phyloP scores from a whole-genome alignment of 2,888 invertebrate genomes.

The Lasioglossum pauxillum region DNA sequence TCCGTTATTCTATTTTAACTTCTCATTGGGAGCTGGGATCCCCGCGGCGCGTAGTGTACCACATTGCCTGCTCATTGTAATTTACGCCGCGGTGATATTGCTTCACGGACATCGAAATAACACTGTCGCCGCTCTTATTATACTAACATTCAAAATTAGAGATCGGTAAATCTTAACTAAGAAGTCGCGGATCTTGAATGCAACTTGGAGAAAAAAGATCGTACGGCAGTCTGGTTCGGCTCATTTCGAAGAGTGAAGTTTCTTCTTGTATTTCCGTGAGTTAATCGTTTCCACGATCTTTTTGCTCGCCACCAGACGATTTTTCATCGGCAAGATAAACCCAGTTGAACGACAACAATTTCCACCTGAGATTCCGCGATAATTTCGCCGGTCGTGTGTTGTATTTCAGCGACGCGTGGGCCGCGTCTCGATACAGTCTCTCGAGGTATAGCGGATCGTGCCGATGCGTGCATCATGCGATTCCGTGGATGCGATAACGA shows the following conservation, averaged over 20 bases:
- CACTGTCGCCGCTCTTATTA: constrained; percentile 32
- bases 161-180: background rate
- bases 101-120: constrained; percentile 49
- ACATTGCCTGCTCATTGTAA: constrained; percentile 25
- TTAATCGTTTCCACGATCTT: background rate
- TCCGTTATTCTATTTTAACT: constrained; percentile 52
- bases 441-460: background rate
- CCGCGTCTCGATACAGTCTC: background rate
- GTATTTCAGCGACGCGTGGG: constrained; percentile 10
- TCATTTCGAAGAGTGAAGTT: background rate
- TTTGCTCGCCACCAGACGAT: background rate
- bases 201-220: background rate
- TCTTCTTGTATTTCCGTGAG: background rate
- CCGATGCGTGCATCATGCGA: constrained; percentile 9
- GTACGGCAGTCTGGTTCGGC: background rate
- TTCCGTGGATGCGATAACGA: constrained; percentile 13
- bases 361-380: background rate
- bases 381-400: background rate
- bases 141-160: background rate
- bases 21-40: constrained; percentile 11
- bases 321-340: background rate
- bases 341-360: background rate
- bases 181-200: background rate
- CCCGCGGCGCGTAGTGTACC: background rate
- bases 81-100: constrained; percentile 34